Evolutionary conservation across 1,140 invertebrate genomes (phyloP).

Genomic region (Augochlora pura): DNA sequence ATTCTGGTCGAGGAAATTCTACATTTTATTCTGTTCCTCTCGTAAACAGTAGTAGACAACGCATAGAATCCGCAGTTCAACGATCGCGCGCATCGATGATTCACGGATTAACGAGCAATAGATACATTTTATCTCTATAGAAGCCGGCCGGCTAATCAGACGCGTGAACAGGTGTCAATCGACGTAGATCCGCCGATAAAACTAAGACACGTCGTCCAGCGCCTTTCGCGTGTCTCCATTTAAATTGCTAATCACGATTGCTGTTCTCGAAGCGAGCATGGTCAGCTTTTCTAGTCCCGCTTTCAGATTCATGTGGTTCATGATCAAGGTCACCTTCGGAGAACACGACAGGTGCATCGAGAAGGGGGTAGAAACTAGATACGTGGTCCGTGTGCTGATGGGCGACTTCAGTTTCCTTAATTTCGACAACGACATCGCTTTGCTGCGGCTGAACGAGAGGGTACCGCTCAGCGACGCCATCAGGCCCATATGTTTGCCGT

Average conservation of each 20-base stretch:
- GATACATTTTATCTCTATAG: too few species aligned
- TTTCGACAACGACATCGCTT: conserved; percentile 92
- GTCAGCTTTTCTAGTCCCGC: conserved; percentile 69
- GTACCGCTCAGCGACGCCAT: conserved; percentile 88
- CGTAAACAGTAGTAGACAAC: too few species aligned
- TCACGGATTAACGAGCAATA: too few species aligned
- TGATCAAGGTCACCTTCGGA: conserved; percentile 92
- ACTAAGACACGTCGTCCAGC: neutral
- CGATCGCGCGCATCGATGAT: too few species aligned
- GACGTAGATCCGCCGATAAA: neutral
- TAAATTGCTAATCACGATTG: neutral
- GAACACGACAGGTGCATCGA: conserved; percentile 91
- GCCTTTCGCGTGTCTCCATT: neutral
- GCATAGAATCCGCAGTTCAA: too few species aligned
- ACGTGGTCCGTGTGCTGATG: conserved; percentile 86
- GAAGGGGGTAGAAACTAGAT: conserved; percentile 86
- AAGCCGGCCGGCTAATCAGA: too few species aligned
- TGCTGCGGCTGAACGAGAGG: conserved; percentile 88
- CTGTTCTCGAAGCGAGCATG: conserved; percentile 27
- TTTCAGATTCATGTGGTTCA: conserved; percentile 93
- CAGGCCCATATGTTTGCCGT: conserved; percentile 89
- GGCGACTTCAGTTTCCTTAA: conserved; percentile 90
- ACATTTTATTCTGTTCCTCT: too few species aligned
- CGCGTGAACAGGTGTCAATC: neutral
- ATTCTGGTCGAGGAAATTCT: too few species aligned